Conservation (phyloP, 2,113 vertebrate genomes). For the Lagopus muta region DNA sequence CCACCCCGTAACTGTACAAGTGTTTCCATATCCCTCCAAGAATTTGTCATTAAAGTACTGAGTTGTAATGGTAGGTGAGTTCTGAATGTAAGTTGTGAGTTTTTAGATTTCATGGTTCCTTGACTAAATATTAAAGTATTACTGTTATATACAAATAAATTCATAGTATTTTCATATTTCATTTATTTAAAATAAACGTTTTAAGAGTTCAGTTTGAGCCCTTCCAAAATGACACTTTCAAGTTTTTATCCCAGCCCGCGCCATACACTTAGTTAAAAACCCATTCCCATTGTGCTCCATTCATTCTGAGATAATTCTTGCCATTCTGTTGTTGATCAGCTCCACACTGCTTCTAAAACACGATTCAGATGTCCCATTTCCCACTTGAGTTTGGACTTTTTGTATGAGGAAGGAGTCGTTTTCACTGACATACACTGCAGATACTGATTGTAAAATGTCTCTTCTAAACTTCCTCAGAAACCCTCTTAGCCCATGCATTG, state of each 20-base stretch:
- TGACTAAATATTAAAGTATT: conserved; percentile 59
- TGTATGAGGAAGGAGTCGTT: background rate
- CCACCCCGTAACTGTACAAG: background rate
- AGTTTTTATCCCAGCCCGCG: background rate
- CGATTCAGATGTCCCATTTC: fast-evolving
- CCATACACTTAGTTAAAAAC: fast-evolving
- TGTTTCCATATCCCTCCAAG: background rate
- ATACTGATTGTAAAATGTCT: fast-evolving
- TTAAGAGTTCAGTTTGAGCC: background rate
- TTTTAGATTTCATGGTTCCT: conserved; percentile 46
- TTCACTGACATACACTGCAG: fast-evolving
- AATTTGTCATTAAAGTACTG: conserved; percentile 27
- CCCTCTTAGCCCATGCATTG: background rate
- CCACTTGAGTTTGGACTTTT: background rate
- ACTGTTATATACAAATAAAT: conserved; percentile 45
- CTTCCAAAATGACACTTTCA: background rate
- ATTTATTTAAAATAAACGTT: conserved; percentile 54
- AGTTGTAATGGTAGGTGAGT: conserved; percentile 35
- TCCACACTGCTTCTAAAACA: fast-evolving
- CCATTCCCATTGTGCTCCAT: background rate
- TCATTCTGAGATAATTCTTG: background rate
- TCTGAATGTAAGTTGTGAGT: conserved; percentile 53
- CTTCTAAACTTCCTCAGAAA: background rate
- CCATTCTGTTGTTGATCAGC: fast-evolving
- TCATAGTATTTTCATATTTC: conserved; percentile 62